phyloP scores from a whole-genome alignment of 1,140 invertebrate genomes.

The Drosophila punjabiensis region DNA sequence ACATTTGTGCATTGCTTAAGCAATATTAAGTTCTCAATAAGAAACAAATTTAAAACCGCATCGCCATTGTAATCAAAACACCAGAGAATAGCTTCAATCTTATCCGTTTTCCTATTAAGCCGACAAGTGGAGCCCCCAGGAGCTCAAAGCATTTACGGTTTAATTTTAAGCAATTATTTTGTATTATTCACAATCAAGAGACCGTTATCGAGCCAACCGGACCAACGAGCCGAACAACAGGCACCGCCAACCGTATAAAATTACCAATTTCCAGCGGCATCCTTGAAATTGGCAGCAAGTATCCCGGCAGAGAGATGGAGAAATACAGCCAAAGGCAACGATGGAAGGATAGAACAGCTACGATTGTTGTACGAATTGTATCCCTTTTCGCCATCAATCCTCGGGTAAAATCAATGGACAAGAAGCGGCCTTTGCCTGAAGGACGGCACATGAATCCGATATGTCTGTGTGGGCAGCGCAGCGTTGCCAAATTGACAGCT shows the following conservation, averaged over 20 bases:
- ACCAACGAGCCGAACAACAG: slow-evolving; percentile 40
- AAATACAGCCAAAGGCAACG: background rate
- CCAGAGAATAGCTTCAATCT: background rate
- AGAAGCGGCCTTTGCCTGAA: slow-evolving; percentile 17
- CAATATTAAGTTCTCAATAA: background rate
- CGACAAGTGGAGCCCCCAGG: slow-evolving; percentile 28
- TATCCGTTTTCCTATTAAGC: slow-evolving; percentile 33
- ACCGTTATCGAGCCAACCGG: slow-evolving; percentile 11
- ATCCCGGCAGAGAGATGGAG: background rate
- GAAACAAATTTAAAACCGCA: background rate
- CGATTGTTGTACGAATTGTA: slow-evolving; percentile 52
- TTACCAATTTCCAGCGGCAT: slow-evolving; percentile 75
- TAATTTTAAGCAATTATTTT: slow-evolving; percentile 73
- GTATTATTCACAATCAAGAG: slow-evolving; percentile 54
- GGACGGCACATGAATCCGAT: slow-evolving; percentile 33
- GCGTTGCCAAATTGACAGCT: slow-evolving; percentile 43
- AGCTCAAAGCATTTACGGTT: slow-evolving; percentile 49
- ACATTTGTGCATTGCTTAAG: background rate
- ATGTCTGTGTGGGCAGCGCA: slow-evolving; percentile 53
- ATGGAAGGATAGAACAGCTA: slow-evolving; percentile 16
- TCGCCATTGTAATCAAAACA: background rate
- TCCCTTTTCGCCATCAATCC: slow-evolving; percentile 43
- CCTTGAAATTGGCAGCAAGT: slow-evolving; percentile 7
- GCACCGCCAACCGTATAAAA: slow-evolving; percentile 78
- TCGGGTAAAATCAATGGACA: slow-evolving; percentile 26